A percentile compares a stretch with the other conserved stretches of the same genome.
Evolutionary conservation across 2,888 invertebrate genomes (phyloP).

Genomic region (Noctuana brunneofusca): DNA sequence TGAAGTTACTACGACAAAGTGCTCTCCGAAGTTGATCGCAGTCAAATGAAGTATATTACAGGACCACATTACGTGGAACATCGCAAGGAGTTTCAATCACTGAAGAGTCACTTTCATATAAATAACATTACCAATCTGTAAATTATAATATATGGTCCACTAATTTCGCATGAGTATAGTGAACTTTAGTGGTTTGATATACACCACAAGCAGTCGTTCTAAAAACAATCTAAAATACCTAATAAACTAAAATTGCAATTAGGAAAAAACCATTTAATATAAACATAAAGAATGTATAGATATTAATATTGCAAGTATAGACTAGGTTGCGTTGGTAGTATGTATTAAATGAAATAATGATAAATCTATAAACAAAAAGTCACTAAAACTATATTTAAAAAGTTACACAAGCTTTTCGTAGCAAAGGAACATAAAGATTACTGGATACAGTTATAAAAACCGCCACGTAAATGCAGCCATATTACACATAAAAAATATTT

Average conservation of each 20-base stretch:
- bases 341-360: slow-evolving; percentile 30
- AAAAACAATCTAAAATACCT: slow-evolving; percentile 3
- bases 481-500: slow-evolving; percentile 38
- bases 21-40: no score
- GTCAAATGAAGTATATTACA: no score
- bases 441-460: slow-evolving; percentile 38
- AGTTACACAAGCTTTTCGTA: slow-evolving; percentile 39
- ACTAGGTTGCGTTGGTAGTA: slow-evolving; percentile 35
- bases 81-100: no score
- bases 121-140: no score
- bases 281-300: slow-evolving; percentile 22
- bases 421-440: slow-evolving; percentile 55
- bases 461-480: slow-evolving; percentile 21
- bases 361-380: slow-evolving; percentile 26
- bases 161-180: no score
- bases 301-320: slow-evolving; percentile 34
- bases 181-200: no score
- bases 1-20: no score
- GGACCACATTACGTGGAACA: no score
- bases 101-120: no score
- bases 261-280: slow-evolving; percentile 8
- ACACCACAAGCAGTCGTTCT: neutral
- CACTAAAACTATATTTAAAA: slow-evolving; percentile 40
- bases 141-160: no score
- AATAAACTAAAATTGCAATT: neutral